Evolutionary conservation across 2,797 vertebrate species (phyloP).

Genomic region (Orestias chungarensis): DNA sequence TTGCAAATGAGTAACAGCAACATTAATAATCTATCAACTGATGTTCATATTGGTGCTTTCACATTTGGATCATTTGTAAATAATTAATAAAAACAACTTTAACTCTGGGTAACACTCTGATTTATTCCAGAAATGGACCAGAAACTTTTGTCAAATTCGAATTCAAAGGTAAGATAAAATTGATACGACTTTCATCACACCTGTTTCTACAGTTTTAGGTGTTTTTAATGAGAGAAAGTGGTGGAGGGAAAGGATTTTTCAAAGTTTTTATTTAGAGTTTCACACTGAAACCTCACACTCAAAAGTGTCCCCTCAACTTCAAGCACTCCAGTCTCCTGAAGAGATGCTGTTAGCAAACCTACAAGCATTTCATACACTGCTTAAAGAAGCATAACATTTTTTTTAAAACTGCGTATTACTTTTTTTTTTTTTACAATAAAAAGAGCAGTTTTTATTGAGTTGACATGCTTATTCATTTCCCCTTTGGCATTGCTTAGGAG

Average conservation of each 20-base stretch:
- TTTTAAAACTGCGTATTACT: constrained; percentile 1
- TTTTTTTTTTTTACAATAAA: constrained; percentile 19
- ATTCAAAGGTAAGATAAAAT: too few species aligned
- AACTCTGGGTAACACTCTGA: too few species aligned
- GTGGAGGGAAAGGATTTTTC: neutral
- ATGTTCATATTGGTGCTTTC: neutral
- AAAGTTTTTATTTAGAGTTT: neutral
- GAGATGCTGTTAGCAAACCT: constrained; percentile 15
- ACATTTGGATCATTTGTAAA: neutral
- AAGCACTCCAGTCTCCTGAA: neutral
- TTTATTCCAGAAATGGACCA: too few species aligned
- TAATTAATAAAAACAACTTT: too few species aligned
- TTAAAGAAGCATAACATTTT: constrained; percentile 18
- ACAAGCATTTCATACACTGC: constrained; percentile 4
- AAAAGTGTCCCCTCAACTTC: neutral
- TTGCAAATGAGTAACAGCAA: neutral
- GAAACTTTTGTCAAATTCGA: too few species aligned
- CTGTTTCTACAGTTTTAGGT: neutral
- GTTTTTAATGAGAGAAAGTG: neutral
- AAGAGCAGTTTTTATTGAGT: constrained; percentile 17
- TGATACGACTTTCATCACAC: too few species aligned
- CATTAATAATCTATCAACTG: neutral
- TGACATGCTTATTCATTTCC: constrained; percentile 40
- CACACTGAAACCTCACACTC: neutral
- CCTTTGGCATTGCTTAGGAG: constrained; percentile 23